These are phyloP conservation scores for Dolichomitus sp. DNA, from an alignment of 2,888 invertebrate genomes.

Conservation along the genomic window DNA sequence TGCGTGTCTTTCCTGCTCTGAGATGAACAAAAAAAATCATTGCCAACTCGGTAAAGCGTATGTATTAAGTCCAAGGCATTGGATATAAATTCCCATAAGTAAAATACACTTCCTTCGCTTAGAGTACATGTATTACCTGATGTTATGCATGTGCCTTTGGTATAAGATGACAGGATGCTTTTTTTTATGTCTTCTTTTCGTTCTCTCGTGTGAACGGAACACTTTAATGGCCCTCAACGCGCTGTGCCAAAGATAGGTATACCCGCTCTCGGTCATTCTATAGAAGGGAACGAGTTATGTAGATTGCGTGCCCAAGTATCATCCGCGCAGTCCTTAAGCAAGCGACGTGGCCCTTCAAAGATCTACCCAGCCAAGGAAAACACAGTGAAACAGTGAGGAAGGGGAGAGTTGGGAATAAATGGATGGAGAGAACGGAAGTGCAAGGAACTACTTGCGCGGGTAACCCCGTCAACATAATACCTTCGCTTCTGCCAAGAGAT, in stretches of 20 bases:
- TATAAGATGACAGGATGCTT: slow-evolving; percentile 48
- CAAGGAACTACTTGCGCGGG: slow-evolving; percentile 11
- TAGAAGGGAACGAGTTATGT: slow-evolving; percentile 67
- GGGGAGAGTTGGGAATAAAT: slow-evolving; percentile 65
- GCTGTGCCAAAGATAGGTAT: slow-evolving; percentile 4
- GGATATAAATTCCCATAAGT: slow-evolving; percentile 6
- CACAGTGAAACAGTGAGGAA: slow-evolving; percentile 54
- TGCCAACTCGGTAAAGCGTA: neutral
- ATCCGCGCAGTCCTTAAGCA: slow-evolving; percentile 63
- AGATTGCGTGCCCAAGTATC: slow-evolving; percentile 71
- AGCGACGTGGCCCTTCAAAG: slow-evolving; percentile 50
- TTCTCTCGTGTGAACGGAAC: slow-evolving; percentile 45
- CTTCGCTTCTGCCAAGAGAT: slow-evolving; percentile 10
- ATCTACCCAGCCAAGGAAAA: slow-evolving; percentile 52
- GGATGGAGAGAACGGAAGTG: slow-evolving; percentile 47
- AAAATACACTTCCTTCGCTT: slow-evolving; percentile 19
- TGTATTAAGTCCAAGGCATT: slow-evolving; percentile 8
- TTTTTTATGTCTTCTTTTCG: slow-evolving; percentile 15
- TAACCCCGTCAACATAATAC: neutral
- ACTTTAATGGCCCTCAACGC: slow-evolving; percentile 30
- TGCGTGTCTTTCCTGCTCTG: slow-evolving; percentile 5
- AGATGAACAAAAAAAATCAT: neutral
- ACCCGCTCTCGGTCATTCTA: slow-evolving; percentile 26
- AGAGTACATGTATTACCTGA: slow-evolving; percentile 6
- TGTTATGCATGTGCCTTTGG: slow-evolving; percentile 14